A percentile compares a stretch with the other conserved stretches of the same genome.
Conservation (phyloP, 2,797 vertebrate genomes). For the Florisuga fusca region DNA sequence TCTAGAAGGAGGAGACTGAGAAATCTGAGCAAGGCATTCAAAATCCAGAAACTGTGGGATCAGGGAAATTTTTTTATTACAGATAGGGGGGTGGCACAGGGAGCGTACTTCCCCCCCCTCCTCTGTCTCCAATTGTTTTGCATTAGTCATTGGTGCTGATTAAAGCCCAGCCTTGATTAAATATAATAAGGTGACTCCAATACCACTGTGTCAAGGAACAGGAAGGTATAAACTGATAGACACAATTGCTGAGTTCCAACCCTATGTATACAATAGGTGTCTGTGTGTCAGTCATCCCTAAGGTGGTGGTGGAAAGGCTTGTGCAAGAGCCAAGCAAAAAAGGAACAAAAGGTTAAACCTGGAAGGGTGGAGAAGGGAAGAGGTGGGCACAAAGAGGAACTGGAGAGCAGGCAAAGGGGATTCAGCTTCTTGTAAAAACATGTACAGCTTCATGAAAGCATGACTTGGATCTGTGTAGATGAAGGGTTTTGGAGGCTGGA, state of each 20-base stretch:
- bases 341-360: background rate
- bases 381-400: background rate
- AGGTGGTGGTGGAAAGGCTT: background rate
- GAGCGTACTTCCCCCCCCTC: background rate
- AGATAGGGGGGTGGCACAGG: background rate
- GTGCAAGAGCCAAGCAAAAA: background rate
- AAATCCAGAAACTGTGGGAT: background rate
- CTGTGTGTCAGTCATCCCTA: background rate
- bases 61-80: background rate
- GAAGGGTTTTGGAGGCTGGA: background rate
- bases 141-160: constrained; percentile 26
- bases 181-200: background rate
- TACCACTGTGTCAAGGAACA: constrained; percentile 11
- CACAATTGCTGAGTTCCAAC: fast-evolving
- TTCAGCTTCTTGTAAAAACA: background rate
- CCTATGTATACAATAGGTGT: background rate
- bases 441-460: background rate
- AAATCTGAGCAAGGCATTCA: background rate
- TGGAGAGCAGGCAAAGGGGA: background rate
- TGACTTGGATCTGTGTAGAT: background rate
- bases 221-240: background rate
- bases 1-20: background rate
- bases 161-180: constrained; percentile 42
- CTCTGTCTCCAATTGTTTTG: background rate
- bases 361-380: background rate